These are phyloP conservation scores for Choloepus hoffmanni DNA, from an alignment of 2,113 vertebrate species.

Conservation along the genomic window DNA sequence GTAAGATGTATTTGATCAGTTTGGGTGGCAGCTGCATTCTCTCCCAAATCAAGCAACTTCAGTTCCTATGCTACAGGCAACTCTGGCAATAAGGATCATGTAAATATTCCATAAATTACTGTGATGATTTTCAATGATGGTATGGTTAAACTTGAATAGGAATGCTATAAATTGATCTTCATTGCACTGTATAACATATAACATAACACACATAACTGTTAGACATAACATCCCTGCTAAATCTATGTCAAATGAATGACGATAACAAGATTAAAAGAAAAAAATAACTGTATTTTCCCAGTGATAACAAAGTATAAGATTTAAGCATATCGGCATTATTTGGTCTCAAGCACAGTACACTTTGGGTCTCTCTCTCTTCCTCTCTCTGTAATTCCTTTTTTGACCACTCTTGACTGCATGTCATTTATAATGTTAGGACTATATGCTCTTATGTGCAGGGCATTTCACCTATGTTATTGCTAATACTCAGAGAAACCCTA, in stretches of 20 bases:
- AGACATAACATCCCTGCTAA: not conserved
- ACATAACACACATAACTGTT: not conserved
- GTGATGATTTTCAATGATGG: not conserved
- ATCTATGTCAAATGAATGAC: not conserved
- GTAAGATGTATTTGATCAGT: not conserved
- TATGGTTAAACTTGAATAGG: not conserved
- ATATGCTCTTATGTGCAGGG: not conserved
- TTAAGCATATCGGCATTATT: slow-evolving; percentile 1
- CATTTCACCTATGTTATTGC: not conserved
- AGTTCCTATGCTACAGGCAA: not conserved
- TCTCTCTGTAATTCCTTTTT: not conserved
- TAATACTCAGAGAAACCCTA: not conserved
- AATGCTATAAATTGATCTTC: slow-evolving; percentile 36
- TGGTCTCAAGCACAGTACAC: not conserved
- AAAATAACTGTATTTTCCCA: slow-evolving; percentile 6
- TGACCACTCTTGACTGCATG: not conserved
- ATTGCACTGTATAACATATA: not conserved
- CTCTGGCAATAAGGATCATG: not conserved
- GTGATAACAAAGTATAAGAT: slow-evolving; percentile 11
- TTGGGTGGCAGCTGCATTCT: not conserved
- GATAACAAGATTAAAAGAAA: not conserved
- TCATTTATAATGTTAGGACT: not conserved
- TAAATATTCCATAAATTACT: not conserved
- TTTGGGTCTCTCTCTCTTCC: not conserved
- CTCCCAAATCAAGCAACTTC: not conserved